Evolutionary conservation across 2,888 invertebrate genomes (phyloP).

Genomic region (Acheta domesticus): DNA sequence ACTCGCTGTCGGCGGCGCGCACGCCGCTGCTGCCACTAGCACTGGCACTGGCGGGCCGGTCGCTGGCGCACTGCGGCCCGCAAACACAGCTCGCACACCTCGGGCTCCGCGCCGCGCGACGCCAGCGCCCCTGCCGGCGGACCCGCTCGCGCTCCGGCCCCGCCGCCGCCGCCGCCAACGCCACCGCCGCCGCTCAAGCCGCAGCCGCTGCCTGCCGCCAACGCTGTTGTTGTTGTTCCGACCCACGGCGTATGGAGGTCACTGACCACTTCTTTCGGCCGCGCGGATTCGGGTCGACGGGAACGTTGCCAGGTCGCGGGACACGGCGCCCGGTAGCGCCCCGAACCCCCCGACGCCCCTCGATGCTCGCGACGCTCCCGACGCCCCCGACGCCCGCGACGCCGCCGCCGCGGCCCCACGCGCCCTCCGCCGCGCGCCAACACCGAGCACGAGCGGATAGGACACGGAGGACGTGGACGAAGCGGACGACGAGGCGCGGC

Average conservation of each 20-base stretch:
- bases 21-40: not conserved
- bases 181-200: slow-evolving; percentile 34
- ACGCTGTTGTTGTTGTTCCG: slow-evolving; percentile 40
- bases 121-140: not conserved
- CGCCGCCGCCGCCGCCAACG: not conserved
- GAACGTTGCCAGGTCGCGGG: slow-evolving; percentile 33
- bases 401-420: slow-evolving; percentile 32
- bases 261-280: slow-evolving; percentile 27
- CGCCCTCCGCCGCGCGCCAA: slow-evolving; percentile 26
- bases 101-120: not conserved
- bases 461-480: slow-evolving; percentile 32
- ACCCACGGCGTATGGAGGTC: slow-evolving; percentile 30
- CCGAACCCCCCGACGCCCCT: slow-evolving; percentile 29
- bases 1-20: slow-evolving; percentile 36
- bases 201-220: slow-evolving; percentile 40
- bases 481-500: slow-evolving; percentile 36
- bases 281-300: not conserved
- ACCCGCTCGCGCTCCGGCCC: not conserved
- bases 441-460: not conserved
- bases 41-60: slow-evolving; percentile 3
- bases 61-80: slow-evolving; percentile 9
- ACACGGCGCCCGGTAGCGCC: slow-evolving; percentile 49
- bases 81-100: not conserved
- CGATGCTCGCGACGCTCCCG: slow-evolving; percentile 27
- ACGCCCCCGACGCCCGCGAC: slow-evolving; percentile 34